These are phyloP conservation scores for Polyploca ridens DNA, from an alignment of 2,888 invertebrate species.

Conservation along the genomic window DNA sequence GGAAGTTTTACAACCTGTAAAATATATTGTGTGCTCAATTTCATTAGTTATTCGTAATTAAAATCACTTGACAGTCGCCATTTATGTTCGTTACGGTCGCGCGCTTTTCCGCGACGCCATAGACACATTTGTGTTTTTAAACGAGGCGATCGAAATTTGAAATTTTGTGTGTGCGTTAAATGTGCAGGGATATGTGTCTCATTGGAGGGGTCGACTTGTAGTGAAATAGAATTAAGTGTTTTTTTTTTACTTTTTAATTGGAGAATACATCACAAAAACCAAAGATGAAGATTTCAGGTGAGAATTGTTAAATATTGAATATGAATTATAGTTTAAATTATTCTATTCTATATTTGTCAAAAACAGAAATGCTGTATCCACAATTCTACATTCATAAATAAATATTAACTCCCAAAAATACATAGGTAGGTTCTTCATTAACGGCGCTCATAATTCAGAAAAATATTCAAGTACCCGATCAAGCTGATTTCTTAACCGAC, in stretches of 20 bases:
- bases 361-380: no score
- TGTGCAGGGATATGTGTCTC: conserved; percentile 13
- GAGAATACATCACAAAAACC: neutral
- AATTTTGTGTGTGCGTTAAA: conserved; percentile 7
- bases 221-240: conserved; percentile 19
- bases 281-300: conserved; percentile 11
- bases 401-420: no score
- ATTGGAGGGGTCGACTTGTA: conserved; percentile 21
- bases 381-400: no score
- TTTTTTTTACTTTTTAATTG: conserved; percentile 17
- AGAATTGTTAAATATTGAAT: neutral
- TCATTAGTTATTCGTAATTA: conserved; percentile 35
- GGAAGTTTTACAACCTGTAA: conserved; percentile 38
- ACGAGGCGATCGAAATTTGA: neutral
- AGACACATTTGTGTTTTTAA: conserved; percentile 32
- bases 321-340: no score
- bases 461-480: no score
- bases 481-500: no score
- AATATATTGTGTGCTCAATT: conserved; percentile 14
- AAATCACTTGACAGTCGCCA: conserved; percentile 39
- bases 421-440: no score
- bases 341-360: neutral
- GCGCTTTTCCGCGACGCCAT: conserved; percentile 51
- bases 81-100: conserved; percentile 44
- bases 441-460: no score